Conservation (phyloP, 2,797 vertebrate genomes). For the Notolabrus celidotus region DNA sequence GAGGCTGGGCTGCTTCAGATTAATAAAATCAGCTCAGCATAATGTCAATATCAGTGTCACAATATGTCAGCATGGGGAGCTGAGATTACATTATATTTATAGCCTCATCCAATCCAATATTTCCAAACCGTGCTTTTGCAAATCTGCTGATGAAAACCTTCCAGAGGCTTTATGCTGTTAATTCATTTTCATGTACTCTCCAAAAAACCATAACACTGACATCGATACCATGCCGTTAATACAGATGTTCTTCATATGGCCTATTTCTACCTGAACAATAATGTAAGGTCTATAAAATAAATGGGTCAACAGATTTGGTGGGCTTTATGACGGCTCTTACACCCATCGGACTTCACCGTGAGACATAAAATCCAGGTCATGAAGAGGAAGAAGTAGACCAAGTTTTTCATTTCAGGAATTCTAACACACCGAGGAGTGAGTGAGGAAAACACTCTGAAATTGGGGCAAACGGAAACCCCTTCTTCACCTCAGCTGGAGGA, state of each 20-base stretch:
- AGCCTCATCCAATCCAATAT: conserved; percentile 35
- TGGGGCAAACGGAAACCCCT: conserved; percentile 11
- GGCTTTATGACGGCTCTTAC: conserved; percentile 9
- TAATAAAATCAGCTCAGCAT: conserved; percentile 50
- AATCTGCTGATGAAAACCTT: conserved; percentile 31
- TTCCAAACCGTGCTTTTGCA: conserved; percentile 26
- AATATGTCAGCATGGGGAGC: conserved; percentile 34
- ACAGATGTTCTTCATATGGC: neutral
- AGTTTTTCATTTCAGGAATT: conserved; percentile 25
- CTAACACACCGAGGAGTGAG: conserved; percentile 10
- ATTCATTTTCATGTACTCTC: conserved; percentile 18
- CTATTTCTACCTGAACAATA: conserved; percentile 22
- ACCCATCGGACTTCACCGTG: conserved; percentile 16
- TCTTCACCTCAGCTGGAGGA: neutral
- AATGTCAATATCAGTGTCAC: conserved; percentile 48
- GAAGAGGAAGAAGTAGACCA: conserved; percentile 19
- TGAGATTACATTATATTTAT: conserved; percentile 50
- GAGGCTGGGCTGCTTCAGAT: conserved; percentile 32
- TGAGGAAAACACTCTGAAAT: conserved; percentile 22
- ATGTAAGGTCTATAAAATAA: conserved; percentile 19
- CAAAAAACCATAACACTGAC: neutral
- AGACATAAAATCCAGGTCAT: conserved; percentile 49
- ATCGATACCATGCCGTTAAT: neutral
- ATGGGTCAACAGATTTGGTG: conserved; percentile 36
- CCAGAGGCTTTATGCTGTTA: neutral